phyloP scores from a whole-genome alignment of 2,888 invertebrate genomes.

The Zele albiditarsus region DNA sequence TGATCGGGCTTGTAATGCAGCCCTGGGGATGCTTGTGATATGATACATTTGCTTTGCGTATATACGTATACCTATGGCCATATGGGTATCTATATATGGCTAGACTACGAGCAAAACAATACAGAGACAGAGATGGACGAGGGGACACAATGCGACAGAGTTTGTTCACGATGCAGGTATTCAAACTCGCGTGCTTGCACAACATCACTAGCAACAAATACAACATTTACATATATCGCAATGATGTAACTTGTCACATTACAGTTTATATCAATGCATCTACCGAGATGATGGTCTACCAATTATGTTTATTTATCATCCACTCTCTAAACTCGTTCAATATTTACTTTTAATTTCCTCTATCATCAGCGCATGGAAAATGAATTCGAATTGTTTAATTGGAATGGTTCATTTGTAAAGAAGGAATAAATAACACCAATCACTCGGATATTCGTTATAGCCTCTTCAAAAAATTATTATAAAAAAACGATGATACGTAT shows the following conservation, averaged over 20 bases:
- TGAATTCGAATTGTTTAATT: too few relatives aligned
- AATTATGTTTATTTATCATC: slow-evolving; percentile 65
- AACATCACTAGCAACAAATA: slow-evolving; percentile 65
- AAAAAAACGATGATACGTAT: not conserved
- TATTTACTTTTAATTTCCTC: not conserved
- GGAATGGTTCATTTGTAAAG: too few relatives aligned
- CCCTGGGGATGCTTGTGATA: slow-evolving; percentile 69
- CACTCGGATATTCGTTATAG: too few relatives aligned
- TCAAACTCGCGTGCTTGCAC: slow-evolving; percentile 57
- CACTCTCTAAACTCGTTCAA: slow-evolving; percentile 19
- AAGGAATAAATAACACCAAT: too few relatives aligned
- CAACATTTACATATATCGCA: not conserved
- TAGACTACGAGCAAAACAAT: not conserved
- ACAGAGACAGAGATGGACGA: slow-evolving; percentile 50
- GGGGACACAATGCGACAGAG: slow-evolving; percentile 35
- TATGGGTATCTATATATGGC: not conserved
- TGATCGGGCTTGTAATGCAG: slow-evolving; percentile 70
- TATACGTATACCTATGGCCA: not conserved
- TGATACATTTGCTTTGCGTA: slow-evolving; percentile 69
- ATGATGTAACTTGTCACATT: slow-evolving; percentile 31
- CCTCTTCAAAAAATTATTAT: too few relatives aligned
- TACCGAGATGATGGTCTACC: slow-evolving; percentile 59
- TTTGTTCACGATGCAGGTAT: slow-evolving; percentile 40
- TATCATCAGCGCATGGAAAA: not conserved
- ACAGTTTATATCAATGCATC: slow-evolving; percentile 43